Evolutionary conservation across 2,888 invertebrate species (phyloP), one percentile per base, ranked within the genome.

Genomic region (Microdon myrmicae): DNA sequence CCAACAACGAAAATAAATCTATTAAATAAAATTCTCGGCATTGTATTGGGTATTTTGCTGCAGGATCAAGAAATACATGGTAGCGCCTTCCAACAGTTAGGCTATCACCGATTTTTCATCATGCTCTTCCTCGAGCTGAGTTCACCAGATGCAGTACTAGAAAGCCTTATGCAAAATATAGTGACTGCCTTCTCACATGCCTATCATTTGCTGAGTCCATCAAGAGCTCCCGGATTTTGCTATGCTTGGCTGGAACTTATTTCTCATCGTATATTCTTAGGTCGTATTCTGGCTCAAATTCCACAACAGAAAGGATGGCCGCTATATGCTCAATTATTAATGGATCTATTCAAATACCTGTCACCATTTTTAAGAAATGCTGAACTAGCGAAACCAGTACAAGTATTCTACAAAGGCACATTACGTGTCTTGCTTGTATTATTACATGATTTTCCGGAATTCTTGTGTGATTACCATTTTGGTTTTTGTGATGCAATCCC

Each of bases 401-500:
- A 94, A 73, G 84, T 91, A 72, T 82, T 99, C 14, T 99, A 99
- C 83, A 96, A 96, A 81, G 98, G 96, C 70, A 96, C 96, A 0
- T 82, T 99, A 32, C 87, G 97, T 67, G 95, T 99, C 5, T 83
- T 99, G 39, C 83, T 99, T 25, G 96, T 99, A 0, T 82, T 99
- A 19, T 84, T 99, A 7, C 99, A 99, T 77, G 99, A 99, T 79
- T 99, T 99, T 79, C 99, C 99, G 0, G 99, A 99, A 81, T 96
- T 99, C 79, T 84, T 99, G 39, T 98, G 98, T 80, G 99, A 99
- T 78, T 98, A 97, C 80, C 97, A 99, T 79, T 98, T 98, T 79
- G 94, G 94, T 31, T 96, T 99, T 82, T 98, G 99, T 79, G 99
- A 99, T 80, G 96, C 95, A 60, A 98, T 99, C 72, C 98, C 99